Evolutionary conservation across 2,797 vertebrate genomes (phyloP).

Genomic region (Cottoperca gobio): DNA sequence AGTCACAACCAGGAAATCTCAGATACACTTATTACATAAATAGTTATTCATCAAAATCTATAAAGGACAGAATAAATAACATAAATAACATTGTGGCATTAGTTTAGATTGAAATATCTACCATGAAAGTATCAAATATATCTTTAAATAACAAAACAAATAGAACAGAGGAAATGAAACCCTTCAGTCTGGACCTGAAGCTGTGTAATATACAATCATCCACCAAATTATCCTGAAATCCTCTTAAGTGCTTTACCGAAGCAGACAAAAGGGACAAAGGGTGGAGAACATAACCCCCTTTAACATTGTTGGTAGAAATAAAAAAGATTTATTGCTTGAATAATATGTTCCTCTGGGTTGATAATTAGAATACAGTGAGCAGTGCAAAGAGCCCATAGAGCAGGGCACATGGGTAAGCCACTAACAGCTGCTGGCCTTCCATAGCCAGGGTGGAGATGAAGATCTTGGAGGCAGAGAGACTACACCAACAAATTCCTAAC

Average conservation of each 20-base stretch:
- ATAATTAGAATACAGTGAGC: conserved; percentile 90
- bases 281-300: neutral
- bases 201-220: neutral
- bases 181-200: neutral
- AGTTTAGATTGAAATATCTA: neutral
- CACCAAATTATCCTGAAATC: neutral
- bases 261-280: neutral
- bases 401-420: conserved; percentile 93
- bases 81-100: neutral
- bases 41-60: neutral
- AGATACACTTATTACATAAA: neutral
- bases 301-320: neutral
- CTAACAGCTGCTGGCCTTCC: conserved; percentile 94
- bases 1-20: neutral
- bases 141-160: neutral
- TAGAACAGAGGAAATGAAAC: neutral
- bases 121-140: neutral
- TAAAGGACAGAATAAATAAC: neutral
- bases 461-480: conserved; percentile 95
- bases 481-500: conserved; percentile 92
- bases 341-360: neutral
- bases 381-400: conserved; percentile 94
- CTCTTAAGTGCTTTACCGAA: neutral
- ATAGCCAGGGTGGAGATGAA: conserved; percentile 94
- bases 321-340: neutral